Evolutionary conservation across 2,888 invertebrate genomes (phyloP), one percentile per base, ranked within the genome.

Genomic region (Cistogaster globosa): DNA sequence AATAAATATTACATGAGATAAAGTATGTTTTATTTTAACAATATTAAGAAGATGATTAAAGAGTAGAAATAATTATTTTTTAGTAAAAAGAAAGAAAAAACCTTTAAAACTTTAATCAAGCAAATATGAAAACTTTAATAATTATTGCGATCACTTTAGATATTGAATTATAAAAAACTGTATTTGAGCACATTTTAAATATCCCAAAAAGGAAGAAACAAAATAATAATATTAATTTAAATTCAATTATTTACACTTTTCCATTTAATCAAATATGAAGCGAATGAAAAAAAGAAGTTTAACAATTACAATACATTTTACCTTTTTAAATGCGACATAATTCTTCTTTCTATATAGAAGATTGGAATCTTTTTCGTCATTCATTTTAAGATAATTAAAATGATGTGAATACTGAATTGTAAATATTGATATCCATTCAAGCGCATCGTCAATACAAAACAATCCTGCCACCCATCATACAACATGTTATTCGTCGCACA

Each of bases 391-490:
- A 63, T 75, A 75, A 75, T 81, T 75, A 69, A 76, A 82, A 62
- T 68, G 57, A 58, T 75, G 32, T 69, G 82, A 67, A 67, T 67
- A 62, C 22, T 38, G 45, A 62, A 76, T 9, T 69, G 81, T 82
- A 78, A 85, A 78, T 81, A 84, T 74, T 81, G 77, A 84, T 81
- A 77, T 81, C 62, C 26, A 60, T 69, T 84, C 63, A 77, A 69
- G 74, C 74, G 60, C 65, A 60, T 69, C 65, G 26, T 53, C 72
- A 77, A 58, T 58, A 58, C 69, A 77, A 69, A 57, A 62, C 32
- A 22, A 53, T 26, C 14, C 11, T 38, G 14, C 14, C 12, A 57
- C 38, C 18, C 22, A 12, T 1, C 9, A 36, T 5, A 22, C 16
- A 63, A 20, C 5, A 14, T 2, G 26, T 8, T 32, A 5, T 5